Conservation (phyloP, 2,113 vertebrate genomes). For the Pomatorhinus ruficollis region DNA sequence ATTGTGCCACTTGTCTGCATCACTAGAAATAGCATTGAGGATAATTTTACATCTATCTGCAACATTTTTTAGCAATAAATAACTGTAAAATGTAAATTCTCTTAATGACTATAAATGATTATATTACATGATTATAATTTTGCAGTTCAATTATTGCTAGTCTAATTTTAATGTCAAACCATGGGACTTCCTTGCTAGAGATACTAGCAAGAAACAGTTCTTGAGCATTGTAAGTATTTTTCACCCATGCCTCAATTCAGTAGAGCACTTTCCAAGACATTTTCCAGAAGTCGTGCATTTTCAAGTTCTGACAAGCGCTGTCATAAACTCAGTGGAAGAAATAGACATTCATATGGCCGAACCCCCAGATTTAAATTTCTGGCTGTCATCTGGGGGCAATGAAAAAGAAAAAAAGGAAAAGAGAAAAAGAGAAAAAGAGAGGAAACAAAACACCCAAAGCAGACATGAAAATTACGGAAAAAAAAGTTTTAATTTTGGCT, state of each 20-base stretch:
- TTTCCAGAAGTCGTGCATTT: neutral
- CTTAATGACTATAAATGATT: neutral
- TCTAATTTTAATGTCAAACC: neutral
- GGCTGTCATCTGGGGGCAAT: accelerated
- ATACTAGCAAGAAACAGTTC: neutral
- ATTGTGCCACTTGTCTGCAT: neutral
- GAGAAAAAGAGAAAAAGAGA: accelerated
- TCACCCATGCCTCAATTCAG: neutral
- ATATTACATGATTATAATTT: neutral
- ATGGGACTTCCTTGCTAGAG: neutral
- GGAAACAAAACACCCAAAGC: neutral
- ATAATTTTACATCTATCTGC: neutral
- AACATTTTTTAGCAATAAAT: neutral
- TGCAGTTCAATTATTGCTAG: neutral
- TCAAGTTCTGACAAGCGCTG: neutral
- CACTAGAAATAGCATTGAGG: neutral
- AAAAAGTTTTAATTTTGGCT: neutral
- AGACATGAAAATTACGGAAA: neutral
- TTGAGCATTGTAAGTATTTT: neutral
- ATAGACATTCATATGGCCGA: neutral
- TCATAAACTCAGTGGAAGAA: neutral
- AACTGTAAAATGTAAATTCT: neutral
- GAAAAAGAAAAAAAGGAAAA: no score
- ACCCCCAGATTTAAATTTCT: neutral
- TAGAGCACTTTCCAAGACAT: neutral